phyloP scores from a whole-genome alignment of 2,113 vertebrate species.

The Dromas ardeola region DNA sequence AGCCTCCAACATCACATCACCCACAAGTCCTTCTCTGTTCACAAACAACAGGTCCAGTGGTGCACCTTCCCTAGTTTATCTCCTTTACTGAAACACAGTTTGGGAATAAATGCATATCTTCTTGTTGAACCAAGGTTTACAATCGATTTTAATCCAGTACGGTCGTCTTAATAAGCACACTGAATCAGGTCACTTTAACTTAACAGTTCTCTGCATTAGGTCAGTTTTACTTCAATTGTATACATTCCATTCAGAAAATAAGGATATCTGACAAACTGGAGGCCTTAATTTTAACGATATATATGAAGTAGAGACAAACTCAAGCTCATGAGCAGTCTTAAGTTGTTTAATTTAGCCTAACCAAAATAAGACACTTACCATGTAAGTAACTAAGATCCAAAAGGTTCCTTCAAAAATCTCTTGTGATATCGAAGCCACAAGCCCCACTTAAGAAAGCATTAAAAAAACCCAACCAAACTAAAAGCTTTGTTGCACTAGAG shows the following conservation, averaged over 20 bases:
- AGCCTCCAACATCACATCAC: not conserved
- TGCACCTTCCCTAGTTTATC: not conserved
- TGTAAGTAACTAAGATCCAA: not conserved
- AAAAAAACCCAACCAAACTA: not conserved
- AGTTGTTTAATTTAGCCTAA: not conserved
- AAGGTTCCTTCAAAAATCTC: not conserved
- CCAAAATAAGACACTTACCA: not conserved
- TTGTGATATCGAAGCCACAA: not conserved
- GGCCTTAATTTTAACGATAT: not conserved
- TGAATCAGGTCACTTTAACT: not conserved
- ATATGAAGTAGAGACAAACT: not conserved
- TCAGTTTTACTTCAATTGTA: not conserved
- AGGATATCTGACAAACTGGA: not conserved
- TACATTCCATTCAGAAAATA: not conserved
- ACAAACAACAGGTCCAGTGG: not conserved
- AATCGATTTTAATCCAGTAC: not conserved
- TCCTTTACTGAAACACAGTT: not conserved
- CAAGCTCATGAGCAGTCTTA: not conserved
- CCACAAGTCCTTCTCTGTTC: not conserved
- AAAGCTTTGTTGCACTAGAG: not conserved
- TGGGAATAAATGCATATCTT: not conserved
- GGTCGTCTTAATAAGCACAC: not conserved
- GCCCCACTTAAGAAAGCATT: not conserved
- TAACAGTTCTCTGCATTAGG: not conserved
- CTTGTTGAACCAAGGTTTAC: not conserved